Conservation (phyloP, 53 echinoderm and acorn worm species). For the Stichopus horrens region DNA sequence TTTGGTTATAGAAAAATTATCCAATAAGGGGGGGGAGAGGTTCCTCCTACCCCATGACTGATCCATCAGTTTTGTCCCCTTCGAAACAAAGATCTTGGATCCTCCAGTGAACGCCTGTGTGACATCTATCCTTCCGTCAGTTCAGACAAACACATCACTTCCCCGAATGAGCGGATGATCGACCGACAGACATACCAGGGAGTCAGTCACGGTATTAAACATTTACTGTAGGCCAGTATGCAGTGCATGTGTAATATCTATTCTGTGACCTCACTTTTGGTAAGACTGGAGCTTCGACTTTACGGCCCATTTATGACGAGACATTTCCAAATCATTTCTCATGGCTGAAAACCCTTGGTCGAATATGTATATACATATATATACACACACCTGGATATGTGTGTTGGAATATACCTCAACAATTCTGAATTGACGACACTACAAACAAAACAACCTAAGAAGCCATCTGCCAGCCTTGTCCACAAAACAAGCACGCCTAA, state of each 20-base stretch:
- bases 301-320: slow-evolving; percentile 4
- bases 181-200: not conserved
- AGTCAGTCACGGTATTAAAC: not conserved
- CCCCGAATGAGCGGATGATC: not conserved
- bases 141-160: not conserved
- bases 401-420: no score
- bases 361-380: no score
- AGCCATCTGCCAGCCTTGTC: no score
- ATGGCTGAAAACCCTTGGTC: not conserved
- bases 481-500: no score
- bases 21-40: no score
- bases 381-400: no score
- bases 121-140: no score
- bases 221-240: not conserved
- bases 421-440: no score
- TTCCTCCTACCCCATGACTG: not conserved
- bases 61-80: not conserved
- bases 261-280: not conserved
- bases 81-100: no score
- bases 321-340: not conserved
- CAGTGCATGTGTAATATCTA: not conserved
- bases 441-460: no score
- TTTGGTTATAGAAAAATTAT: no score
- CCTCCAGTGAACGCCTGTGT: no score
- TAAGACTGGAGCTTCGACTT: slow-evolving; percentile 8